Evolutionary conservation across 1,140 invertebrate genomes (phyloP).

Genomic region (Zaprionus lachaisei): DNA sequence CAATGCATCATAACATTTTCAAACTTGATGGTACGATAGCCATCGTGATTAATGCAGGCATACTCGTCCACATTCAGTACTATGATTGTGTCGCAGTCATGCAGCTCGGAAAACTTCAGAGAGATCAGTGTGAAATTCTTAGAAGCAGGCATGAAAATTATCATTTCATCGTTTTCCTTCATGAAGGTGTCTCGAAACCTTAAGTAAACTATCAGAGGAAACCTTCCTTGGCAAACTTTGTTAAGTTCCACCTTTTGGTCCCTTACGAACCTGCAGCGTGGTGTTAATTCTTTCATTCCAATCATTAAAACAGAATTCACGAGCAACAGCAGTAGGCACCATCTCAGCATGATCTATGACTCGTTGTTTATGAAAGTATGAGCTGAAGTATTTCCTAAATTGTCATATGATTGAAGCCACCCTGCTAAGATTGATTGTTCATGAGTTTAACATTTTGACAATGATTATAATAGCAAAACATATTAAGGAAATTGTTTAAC

Average conservation of each 20-base stretch:
- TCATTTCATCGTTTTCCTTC: conserved; percentile 42
- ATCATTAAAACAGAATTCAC: neutral
- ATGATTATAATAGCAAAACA: too few species aligned
- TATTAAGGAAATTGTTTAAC: too few species aligned
- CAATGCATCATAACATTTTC: conserved; percentile 44
- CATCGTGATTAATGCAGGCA: conserved; percentile 15
- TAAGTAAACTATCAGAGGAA: conserved; percentile 41
- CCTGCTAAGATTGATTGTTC: too few species aligned
- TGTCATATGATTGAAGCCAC: too few species aligned
- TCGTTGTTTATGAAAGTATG: too few species aligned
- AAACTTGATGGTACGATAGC: conserved; percentile 23
- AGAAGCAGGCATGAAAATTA: conserved; percentile 40
- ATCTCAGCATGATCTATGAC: neutral
- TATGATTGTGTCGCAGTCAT: conserved; percentile 29
- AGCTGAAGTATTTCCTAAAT: too few species aligned
- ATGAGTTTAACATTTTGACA: too few species aligned
- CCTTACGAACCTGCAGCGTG: conserved; percentile 45
- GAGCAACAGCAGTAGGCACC: neutral
- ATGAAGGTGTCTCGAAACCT: conserved; percentile 59
- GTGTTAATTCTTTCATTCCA: neutral
- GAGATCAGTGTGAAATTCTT: conserved; percentile 38
- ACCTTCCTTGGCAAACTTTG: conserved; percentile 33
- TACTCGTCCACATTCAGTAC: conserved; percentile 32
- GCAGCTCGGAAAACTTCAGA: conserved; percentile 48
- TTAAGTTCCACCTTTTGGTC: conserved; percentile 1